Conservation (phyloP, 2,113 vertebrate species). For the Leucosticte australis region DNA sequence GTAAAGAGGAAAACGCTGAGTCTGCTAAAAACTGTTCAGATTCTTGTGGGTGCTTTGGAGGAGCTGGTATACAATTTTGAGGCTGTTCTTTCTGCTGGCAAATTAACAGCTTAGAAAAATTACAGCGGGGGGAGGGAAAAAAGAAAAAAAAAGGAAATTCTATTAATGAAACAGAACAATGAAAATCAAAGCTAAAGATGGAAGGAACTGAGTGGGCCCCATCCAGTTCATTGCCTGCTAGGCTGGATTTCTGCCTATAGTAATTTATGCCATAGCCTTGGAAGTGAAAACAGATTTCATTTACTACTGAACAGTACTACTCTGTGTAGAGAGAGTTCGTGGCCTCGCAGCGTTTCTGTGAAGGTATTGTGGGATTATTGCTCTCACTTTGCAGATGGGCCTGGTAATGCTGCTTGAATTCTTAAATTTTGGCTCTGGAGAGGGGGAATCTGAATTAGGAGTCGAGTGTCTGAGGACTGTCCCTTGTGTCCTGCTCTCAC, state of each 20-base stretch:
- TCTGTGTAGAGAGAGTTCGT: conserved; percentile 53
- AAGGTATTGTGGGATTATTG: conserved; percentile 56
- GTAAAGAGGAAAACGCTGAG: conserved; percentile 19
- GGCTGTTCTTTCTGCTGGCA: conserved; percentile 51
- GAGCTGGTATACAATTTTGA: conserved; percentile 53
- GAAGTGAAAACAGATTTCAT: conserved; percentile 67
- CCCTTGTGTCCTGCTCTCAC: background rate
- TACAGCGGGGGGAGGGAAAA: background rate
- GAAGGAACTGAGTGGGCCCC: conserved; percentile 55
- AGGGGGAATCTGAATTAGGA: background rate
- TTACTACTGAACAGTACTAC: conserved; percentile 63
- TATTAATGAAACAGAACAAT: conserved; percentile 67
- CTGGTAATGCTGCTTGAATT: conserved; percentile 14
- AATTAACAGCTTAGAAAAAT: conserved; percentile 64
- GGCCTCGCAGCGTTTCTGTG: conserved; percentile 1
- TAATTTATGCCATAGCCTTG: conserved; percentile 60
- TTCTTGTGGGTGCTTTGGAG: conserved; percentile 64
- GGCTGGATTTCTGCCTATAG: conserved; percentile 52
- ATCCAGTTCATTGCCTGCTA: conserved; percentile 61
- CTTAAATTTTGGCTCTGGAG: background rate
- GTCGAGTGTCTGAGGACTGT: background rate
- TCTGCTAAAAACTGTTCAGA: conserved; percentile 41
- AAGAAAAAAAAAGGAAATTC: background rate
- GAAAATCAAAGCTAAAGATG: conserved; percentile 66
- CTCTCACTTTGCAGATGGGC: conserved; percentile 55